Evolutionary conservation across 2,888 invertebrate species (phyloP).

Genomic region (Rhagium mordax): DNA sequence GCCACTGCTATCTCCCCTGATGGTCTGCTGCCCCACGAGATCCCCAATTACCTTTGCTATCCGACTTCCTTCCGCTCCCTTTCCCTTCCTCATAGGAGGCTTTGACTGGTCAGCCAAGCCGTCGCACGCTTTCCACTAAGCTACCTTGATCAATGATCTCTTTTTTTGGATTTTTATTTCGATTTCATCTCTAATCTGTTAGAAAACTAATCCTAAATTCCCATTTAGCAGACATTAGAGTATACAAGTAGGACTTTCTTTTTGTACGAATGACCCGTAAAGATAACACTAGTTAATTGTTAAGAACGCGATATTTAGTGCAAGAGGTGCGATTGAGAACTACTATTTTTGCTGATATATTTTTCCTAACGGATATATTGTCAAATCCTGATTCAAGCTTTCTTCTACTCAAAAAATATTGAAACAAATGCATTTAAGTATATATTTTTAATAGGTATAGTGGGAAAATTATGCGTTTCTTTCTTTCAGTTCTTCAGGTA

Average conservation of each 20-base stretch:
- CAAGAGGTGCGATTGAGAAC: too few species aligned
- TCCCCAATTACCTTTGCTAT: conserved; percentile 60
- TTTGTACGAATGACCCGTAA: neutral
- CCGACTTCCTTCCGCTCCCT: conserved; percentile 54
- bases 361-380: too few species aligned
- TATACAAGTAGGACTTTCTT: neutral
- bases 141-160: conserved; percentile 60
- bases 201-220: conserved; percentile 35
- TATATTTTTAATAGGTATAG: too few species aligned
- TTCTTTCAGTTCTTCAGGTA: too few species aligned
- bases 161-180: conserved; percentile 58
- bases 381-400: too few species aligned
- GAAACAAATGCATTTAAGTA: too few species aligned
- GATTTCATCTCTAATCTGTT: conserved; percentile 49
- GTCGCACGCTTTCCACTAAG: conserved; percentile 53
- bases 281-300: too few species aligned
- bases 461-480: too few species aligned
- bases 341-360: too few species aligned
- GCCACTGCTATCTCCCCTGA: conserved; percentile 47
- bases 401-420: too few species aligned
- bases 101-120: conserved; percentile 57
- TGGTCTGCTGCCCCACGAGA: conserved; percentile 48
- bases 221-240: conserved; percentile 27
- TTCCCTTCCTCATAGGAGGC: conserved; percentile 43
- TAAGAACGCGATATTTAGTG: too few species aligned